Evolutionary conservation across 2,113 vertebrate species (phyloP).

Genomic region (Micronisus gabar): DNA sequence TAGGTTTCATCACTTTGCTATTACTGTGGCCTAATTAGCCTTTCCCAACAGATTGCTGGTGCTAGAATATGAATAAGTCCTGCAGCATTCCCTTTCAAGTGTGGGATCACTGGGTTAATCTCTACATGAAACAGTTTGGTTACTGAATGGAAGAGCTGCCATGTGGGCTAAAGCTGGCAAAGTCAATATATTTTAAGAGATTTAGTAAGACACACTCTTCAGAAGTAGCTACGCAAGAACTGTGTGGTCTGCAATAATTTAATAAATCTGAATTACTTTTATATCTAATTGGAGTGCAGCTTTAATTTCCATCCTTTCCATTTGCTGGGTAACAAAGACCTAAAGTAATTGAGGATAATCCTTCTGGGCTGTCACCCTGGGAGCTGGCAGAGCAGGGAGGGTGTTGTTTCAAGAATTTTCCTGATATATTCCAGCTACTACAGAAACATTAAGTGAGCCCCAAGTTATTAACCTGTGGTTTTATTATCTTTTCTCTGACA

Average conservation of each 20-base stretch:
- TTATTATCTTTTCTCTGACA: not conserved
- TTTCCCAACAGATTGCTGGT: slow-evolving; percentile 44
- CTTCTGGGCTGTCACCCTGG: not conserved
- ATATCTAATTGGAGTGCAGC: slow-evolving; percentile 63
- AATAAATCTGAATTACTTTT: slow-evolving; percentile 64
- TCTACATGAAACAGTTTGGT: slow-evolving; percentile 64
- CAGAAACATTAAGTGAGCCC: not conserved
- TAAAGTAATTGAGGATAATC: slow-evolving; percentile 19
- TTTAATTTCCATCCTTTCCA: slow-evolving; percentile 43
- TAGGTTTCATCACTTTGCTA: not conserved
- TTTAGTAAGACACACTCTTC: slow-evolving; percentile 63
- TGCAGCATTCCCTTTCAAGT: slow-evolving; percentile 69
- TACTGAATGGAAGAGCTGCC: slow-evolving; percentile 56
- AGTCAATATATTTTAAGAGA: slow-evolving; percentile 70
- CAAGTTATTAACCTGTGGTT: not conserved
- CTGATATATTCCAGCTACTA: not conserved
- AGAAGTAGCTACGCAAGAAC: slow-evolving; percentile 53
- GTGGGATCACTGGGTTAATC: slow-evolving; percentile 71
- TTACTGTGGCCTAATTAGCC: slow-evolving; percentile 58
- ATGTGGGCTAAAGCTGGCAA: slow-evolving; percentile 58
- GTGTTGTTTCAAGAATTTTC: not conserved
- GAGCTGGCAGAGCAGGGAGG: not conserved
- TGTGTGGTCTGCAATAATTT: slow-evolving; percentile 65
- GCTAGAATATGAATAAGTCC: slow-evolving; percentile 69
- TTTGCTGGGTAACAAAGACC: slow-evolving; percentile 58